phyloP scores from a whole-genome alignment of 2,888 invertebrate genomes.

The Drosophila ustulata region DNA sequence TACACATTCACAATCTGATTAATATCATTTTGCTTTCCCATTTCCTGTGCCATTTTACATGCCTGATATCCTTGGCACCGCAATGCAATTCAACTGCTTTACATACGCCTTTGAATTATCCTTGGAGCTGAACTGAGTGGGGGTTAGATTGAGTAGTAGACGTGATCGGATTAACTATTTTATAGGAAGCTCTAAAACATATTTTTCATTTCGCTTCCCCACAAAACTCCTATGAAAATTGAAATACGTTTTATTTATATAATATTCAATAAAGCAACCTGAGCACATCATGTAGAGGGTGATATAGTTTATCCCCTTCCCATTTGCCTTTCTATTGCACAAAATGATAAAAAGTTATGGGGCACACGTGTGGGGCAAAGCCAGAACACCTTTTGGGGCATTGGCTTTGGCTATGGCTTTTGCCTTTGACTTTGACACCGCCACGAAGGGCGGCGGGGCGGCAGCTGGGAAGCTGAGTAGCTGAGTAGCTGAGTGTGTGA shows the following conservation, averaged over 20 bases:
- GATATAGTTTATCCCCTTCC: constrained; percentile 21
- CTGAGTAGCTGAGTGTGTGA: constrained; percentile 25
- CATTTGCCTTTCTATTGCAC: constrained; percentile 4
- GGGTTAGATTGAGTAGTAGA: constrained; percentile 28
- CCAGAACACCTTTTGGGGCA: constrained; percentile 46
- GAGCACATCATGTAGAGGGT: constrained; percentile 23
- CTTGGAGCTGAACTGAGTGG: constrained; percentile 24
- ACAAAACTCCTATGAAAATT: constrained; percentile 59
- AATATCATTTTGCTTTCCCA: constrained; percentile 11
- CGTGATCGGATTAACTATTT: constrained; percentile 80
- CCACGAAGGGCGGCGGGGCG: background rate
- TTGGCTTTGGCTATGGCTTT: constrained; percentile 27
- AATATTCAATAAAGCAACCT: constrained; percentile 62
- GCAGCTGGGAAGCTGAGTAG: background rate
- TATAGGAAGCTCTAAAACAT: constrained; percentile 71
- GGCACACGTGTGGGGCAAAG: constrained; percentile 38
- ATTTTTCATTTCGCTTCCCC: constrained; percentile 21
- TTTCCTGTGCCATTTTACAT: background rate
- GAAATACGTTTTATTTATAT: constrained; percentile 76
- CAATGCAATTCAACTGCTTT: constrained; percentile 46
- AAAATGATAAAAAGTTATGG: constrained; percentile 70
- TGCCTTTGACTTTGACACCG: constrained; percentile 50
- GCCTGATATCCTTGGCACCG: background rate
- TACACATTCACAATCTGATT: constrained; percentile 10
- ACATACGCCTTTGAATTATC: constrained; percentile 68